Evolutionary conservation across 2,797 vertebrate species (phyloP).

Genomic region (Adelosebastes latens): DNA sequence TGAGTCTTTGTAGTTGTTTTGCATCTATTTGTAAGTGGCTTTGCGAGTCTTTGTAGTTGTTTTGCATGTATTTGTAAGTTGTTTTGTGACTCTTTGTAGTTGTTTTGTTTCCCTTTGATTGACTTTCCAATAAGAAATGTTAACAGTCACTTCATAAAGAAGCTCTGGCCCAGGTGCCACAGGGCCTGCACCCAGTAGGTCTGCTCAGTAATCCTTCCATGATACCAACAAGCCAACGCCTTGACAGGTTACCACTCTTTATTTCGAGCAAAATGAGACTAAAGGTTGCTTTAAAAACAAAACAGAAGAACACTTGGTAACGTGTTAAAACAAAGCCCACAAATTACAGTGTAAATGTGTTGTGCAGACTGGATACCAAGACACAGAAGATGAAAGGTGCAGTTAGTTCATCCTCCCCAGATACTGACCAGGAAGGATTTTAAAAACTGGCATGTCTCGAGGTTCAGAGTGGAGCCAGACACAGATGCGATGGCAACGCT

Average conservation of each 20-base stretch:
- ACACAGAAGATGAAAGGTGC: constrained; percentile 29
- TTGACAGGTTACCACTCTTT: not conserved
- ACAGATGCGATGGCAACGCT: constrained; percentile 7
- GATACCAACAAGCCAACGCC: not conserved
- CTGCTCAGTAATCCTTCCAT: not conserved
- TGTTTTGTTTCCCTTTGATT: too few species aligned
- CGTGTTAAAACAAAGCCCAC: not conserved
- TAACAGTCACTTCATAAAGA: not conserved
- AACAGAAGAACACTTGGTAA: not conserved
- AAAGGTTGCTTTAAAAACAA: not conserved
- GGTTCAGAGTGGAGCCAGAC: constrained; percentile 2
- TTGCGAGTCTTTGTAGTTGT: too few species aligned
- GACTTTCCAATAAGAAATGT: not conserved
- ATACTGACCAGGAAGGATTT: constrained; percentile 56
- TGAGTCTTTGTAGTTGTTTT: too few species aligned
- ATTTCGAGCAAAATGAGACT: not conserved
- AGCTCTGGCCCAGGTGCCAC: not conserved
- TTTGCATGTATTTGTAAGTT: too few species aligned
- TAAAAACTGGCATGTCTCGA: not conserved
- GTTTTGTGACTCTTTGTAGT: too few species aligned
- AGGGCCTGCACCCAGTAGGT: too few species aligned
- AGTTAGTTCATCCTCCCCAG: constrained; percentile 8
- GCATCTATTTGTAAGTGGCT: too few species aligned
- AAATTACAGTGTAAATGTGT: not conserved
- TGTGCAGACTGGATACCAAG: not conserved